A percentile compares a stretch with the other conserved stretches of the same genome.
Evolutionary conservation across 2,888 invertebrate genomes (phyloP).

Genomic region (Eumerus sabulonum): DNA sequence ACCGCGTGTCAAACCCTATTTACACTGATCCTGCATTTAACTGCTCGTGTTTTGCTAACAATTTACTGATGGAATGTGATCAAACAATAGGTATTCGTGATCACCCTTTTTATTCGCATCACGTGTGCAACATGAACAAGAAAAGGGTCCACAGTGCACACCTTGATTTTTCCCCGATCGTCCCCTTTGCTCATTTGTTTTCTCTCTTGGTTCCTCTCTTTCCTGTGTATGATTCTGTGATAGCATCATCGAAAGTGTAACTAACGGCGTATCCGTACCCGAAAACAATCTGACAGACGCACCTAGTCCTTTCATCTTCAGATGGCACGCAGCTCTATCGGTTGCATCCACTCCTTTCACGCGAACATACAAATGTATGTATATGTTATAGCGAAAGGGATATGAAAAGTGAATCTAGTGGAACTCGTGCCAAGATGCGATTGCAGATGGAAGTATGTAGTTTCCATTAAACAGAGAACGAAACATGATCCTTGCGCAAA

Average conservation of each 20-base stretch:
- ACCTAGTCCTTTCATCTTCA: slow-evolving; percentile 48
- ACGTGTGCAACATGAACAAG: slow-evolving; percentile 25
- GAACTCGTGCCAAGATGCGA: slow-evolving; percentile 45
- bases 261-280: slow-evolving; percentile 54
- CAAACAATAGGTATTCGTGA: slow-evolving; percentile 27
- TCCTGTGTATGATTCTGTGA: slow-evolving; percentile 24
- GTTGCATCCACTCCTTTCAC: slow-evolving; percentile 12
- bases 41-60: no score
- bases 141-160: slow-evolving; percentile 50
- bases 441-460: slow-evolving; percentile 36
- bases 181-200: background rate
- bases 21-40: slow-evolving; percentile 18
- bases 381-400: slow-evolving; percentile 12
- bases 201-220: slow-evolving; percentile 24
- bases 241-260: slow-evolving; percentile 51
- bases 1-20: slow-evolving; percentile 36
- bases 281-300: slow-evolving; percentile 34
- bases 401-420: slow-evolving; percentile 45
- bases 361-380: background rate
- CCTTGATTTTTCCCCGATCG: slow-evolving; percentile 30
- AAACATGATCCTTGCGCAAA: slow-evolving; percentile 46
- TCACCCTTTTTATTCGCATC: slow-evolving; percentile 59
- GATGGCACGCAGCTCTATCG: slow-evolving; percentile 5
- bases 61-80: no score
- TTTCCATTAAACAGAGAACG: background rate